Evolutionary conservation across 2,888 invertebrate species (phyloP), one percentile per base, ranked within the genome.

Genomic region (Polietes domitor): DNA sequence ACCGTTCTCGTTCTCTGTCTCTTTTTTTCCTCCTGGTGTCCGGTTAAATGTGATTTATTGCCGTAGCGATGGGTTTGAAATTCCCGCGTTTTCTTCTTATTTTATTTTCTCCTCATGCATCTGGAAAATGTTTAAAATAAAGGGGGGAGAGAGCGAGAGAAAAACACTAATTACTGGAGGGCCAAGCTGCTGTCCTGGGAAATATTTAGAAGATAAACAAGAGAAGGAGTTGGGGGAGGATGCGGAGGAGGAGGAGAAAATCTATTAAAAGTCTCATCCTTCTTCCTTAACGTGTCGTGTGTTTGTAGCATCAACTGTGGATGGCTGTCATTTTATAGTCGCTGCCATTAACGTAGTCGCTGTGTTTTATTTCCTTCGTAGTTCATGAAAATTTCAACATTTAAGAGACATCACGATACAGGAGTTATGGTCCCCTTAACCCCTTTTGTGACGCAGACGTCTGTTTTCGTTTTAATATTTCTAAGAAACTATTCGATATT

Each of bases 31-130:
- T 21, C 43, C 28, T 28, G 17, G 19, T 70, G 76, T 70, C 50
- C 47, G 26, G 19, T 41, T 72, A 50, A 72, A 80, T 73, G 68
- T 81, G 68, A 81, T 84, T 84, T 81, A 84, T 84, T 79, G 70
- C 61, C 75, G n/a, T 77, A 61, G 77, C 41, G 65, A 37, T 65
- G 9, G n/a, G 6, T 80, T 83, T 50, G 9, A 65, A 71, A 50
- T 37, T 28, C 37, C 24, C 15, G 12, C 26, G 24, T 28, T 55
- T 32, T 26, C 28, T 50, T 50, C 1, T n/a, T 28, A 50, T 50
- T 10, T 53, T 41, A 6, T 26, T 26, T 47, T 32, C 43, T 68
- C 17, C 19, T 50, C 26, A 72, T 21, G 55, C 12, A 55, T 28
- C 41, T 55, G 24, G 4, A 73, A 71, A 50, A 24, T 10, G 1